Percentiles rank a stretch among this genome's conserved stretches.
Conservation (phyloP, 2,113 vertebrate species). For the Stigmatopora argus region DNA sequence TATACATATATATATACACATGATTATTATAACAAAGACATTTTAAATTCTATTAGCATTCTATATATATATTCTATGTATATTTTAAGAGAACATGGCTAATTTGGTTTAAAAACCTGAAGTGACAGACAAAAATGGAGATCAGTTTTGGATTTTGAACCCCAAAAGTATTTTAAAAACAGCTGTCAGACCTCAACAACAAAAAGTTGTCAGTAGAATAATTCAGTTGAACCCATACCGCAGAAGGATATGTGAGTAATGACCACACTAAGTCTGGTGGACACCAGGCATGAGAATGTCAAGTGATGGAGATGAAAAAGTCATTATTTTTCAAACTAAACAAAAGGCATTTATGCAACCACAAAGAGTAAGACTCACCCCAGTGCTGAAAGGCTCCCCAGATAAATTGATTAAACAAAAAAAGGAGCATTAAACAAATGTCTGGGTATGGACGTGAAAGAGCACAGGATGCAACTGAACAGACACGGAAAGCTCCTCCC, state of each 20-base stretch:
- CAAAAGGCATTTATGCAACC: background rate
- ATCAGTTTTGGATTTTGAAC: too few relatives aligned
- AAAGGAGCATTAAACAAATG: background rate
- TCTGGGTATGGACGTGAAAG: conserved; percentile 10
- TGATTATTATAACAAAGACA: too few relatives aligned
- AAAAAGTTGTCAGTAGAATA: too few relatives aligned
- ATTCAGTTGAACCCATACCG: too few relatives aligned
- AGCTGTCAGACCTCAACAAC: too few relatives aligned
- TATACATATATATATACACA: too few relatives aligned
- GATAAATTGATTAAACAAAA: background rate
- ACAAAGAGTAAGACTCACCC: background rate
- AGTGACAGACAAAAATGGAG: too few relatives aligned
- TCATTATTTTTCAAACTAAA: background rate
- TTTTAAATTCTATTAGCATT: too few relatives aligned
- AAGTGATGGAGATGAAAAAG: background rate
- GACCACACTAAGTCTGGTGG: background rate
- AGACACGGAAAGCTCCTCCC: conserved; percentile 7
- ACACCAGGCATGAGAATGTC: background rate
- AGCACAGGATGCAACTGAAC: conserved; percentile 17
- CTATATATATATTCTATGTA: too few relatives aligned
- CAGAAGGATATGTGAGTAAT: background rate
- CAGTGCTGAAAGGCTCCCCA: conserved; percentile 10
- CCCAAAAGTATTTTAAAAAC: too few relatives aligned
- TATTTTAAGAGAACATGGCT: too few relatives aligned
- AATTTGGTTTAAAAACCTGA: too few relatives aligned